phyloP scores from a whole-genome alignment of 2,888 invertebrate species.

The Caenorhabditis sp. region DNA sequence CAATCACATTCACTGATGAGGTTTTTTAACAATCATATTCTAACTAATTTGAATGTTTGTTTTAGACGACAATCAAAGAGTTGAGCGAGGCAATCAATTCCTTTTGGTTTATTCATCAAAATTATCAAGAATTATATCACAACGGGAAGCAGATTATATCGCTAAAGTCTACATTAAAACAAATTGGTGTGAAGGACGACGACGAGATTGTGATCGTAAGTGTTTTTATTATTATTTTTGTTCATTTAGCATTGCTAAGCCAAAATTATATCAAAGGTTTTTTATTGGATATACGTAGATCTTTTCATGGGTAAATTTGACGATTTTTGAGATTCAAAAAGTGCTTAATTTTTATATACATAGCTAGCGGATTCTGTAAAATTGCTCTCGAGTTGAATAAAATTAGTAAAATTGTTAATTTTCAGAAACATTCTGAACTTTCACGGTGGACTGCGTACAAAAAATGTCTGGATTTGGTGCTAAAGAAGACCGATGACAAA shows the following conservation, averaged over 20 bases:
- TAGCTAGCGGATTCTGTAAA: slow-evolving; percentile 26
- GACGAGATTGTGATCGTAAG: slow-evolving; percentile 32
- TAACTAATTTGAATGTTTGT: slow-evolving; percentile 38
- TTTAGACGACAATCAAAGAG: slow-evolving; percentile 37
- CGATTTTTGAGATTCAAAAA: slow-evolving; percentile 11
- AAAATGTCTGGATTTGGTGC: slow-evolving; percentile 4
- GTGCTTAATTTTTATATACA: slow-evolving; percentile 4
- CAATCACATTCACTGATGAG: slow-evolving; percentile 16
- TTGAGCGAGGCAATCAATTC: slow-evolving; percentile 16
- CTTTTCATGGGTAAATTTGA: slow-evolving; percentile 17
- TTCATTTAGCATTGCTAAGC: slow-evolving; percentile 26
- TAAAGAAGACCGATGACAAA: slow-evolving; percentile 6
- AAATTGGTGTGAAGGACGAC: slow-evolving; percentile 21
- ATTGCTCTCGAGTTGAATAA: slow-evolving; percentile 33
- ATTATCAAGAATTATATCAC: slow-evolving; percentile 35
- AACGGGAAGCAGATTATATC: slow-evolving; percentile 21
- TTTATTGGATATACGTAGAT: slow-evolving; percentile 19
- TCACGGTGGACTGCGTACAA: slow-evolving; percentile 27
- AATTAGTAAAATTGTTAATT: slow-evolving; percentile 19
- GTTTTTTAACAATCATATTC: slow-evolving; percentile 35
- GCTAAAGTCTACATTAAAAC: slow-evolving; percentile 9
- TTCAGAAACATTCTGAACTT: slow-evolving; percentile 29
- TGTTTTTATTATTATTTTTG: slow-evolving; percentile 32
- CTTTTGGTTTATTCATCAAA: slow-evolving; percentile 10
- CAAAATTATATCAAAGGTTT: slow-evolving; percentile 22